These are phyloP conservation scores for Clostera curtula DNA, from an alignment of 2,888 invertebrate species.

Conservation along the genomic window DNA sequence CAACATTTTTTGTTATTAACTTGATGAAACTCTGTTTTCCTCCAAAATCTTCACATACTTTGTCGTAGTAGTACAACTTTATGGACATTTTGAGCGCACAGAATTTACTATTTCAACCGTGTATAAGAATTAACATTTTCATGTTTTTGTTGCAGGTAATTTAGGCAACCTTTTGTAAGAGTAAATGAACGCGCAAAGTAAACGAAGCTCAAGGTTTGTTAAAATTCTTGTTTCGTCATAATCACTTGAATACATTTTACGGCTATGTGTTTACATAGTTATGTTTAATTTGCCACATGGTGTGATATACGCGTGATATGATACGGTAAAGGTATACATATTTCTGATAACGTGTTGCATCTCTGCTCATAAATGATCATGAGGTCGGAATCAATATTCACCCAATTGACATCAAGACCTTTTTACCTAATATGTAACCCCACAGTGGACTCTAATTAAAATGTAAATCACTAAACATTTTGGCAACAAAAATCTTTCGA, in stretches of 20 bases:
- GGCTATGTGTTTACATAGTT: slow-evolving; percentile 23
- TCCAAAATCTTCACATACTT: too few relatives aligned
- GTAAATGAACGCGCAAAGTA: slow-evolving; percentile 14
- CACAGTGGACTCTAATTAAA: too few relatives aligned
- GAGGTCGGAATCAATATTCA: not conserved
- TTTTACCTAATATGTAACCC: too few relatives aligned
- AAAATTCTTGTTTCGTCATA: slow-evolving; percentile 21
- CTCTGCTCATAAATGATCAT: slow-evolving; percentile 2
- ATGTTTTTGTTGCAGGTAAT: slow-evolving; percentile 55
- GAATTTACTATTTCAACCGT: too few relatives aligned
- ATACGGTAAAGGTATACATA: slow-evolving; percentile 6
- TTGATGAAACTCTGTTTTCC: too few relatives aligned
- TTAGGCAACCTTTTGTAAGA: slow-evolving; percentile 19
- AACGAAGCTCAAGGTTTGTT: slow-evolving; percentile 36
- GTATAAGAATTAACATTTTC: too few relatives aligned
- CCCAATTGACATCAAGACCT: too few relatives aligned
- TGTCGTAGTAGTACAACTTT: too few relatives aligned
- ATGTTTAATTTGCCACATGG: slow-evolving; percentile 12
- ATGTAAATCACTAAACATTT: too few relatives aligned
- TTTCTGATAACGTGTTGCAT: slow-evolving; percentile 2
- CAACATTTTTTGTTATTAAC: too few relatives aligned
- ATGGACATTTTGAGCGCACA: too few relatives aligned
- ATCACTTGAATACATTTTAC: slow-evolving; percentile 45
- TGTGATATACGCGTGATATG: slow-evolving; percentile 5
- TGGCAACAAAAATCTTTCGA: too few relatives aligned